Evolutionary conservation across 2,888 invertebrate genomes (phyloP).

Genomic region (Gryllus longicercus): DNA sequence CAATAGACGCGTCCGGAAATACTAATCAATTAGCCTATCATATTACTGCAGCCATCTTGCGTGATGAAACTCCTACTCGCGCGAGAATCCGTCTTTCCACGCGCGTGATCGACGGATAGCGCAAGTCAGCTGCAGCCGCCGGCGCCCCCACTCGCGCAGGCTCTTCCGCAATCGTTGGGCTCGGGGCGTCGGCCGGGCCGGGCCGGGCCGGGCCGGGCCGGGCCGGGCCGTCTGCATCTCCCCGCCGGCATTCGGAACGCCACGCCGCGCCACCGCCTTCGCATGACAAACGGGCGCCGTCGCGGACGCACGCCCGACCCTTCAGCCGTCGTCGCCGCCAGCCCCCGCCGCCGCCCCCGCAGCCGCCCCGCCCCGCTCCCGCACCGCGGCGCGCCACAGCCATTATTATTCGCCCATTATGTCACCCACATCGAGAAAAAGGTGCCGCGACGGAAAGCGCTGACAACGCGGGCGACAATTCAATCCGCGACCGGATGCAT

Average conservation of each 20-base stretch:
- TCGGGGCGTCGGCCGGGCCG: neutral
- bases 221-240: no score
- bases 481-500: conserved; percentile 17
- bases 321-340: neutral
- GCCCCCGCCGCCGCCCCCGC: neutral
- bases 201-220: no score
- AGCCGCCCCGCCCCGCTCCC: neutral
- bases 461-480: conserved; percentile 8
- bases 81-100: no score
- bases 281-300: neutral
- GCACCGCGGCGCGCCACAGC: neutral
- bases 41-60: no score
- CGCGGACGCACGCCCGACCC: neutral
- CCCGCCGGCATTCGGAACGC: no score
- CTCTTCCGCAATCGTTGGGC: neutral
- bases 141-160: neutral
- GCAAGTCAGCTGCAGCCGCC: neutral
- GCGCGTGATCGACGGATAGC: no score
- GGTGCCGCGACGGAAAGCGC: neutral
- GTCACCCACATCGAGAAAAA: conserved; percentile 3
- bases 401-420: neutral
- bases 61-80: no score
- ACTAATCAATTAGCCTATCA: no score
- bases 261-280: no score
- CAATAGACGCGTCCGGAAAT: no score